A percentile compares a stretch with the other conserved stretches of the same genome.
Conservation (phyloP, 2,797 vertebrate species). For the Fringilla coelebs region DNA sequence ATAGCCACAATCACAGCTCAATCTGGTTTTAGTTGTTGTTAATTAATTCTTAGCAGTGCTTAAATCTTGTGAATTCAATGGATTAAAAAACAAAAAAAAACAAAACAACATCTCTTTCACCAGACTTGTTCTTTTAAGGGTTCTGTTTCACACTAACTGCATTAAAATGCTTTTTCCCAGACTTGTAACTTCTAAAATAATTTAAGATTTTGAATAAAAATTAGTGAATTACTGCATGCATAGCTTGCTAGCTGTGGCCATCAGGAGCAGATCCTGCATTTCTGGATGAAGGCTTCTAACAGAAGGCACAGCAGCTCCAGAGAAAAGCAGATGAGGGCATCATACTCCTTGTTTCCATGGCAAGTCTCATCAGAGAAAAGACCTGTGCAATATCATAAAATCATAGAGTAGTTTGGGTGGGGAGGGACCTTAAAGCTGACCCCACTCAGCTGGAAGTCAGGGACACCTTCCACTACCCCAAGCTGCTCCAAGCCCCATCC, state of each 20-base stretch:
- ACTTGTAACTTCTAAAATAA: neutral
- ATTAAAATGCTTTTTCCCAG: neutral
- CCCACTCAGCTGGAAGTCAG: neutral
- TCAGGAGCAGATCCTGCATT: neutral
- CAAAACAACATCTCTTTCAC: neutral
- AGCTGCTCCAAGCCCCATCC: accelerated
- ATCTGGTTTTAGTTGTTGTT: neutral
- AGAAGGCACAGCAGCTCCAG: neutral
- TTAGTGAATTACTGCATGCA: neutral
- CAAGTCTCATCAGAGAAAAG: neutral
- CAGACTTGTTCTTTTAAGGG: neutral
- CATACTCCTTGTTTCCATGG: neutral
- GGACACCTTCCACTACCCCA: neutral
- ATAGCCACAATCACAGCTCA: neutral
- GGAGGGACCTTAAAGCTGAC: neutral
- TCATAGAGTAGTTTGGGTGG: neutral
- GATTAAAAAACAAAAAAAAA: neutral
- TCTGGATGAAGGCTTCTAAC: neutral
- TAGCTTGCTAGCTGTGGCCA: neutral
- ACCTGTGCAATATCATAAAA: neutral
- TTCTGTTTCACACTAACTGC: neutral
- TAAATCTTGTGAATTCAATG: neutral
- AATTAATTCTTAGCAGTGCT: neutral
- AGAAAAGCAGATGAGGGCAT: neutral
- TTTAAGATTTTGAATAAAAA: neutral